Conservation (phyloP, 1,140 invertebrate genomes). For the Zaprionus camerounensis region DNA sequence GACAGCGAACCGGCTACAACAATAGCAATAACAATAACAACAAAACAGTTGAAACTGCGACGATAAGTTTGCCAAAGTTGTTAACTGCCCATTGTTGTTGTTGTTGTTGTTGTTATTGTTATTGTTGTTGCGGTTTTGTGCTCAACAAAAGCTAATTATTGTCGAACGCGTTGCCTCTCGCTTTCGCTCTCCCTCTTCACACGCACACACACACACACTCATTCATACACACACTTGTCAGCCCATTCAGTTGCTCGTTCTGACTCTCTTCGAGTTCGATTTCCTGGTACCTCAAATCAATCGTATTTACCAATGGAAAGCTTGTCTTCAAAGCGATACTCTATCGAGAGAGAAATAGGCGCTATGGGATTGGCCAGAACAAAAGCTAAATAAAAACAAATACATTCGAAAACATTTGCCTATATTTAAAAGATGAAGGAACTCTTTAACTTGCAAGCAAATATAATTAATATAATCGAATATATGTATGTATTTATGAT, state of each 20-base stretch:
- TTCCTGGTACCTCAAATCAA: constrained; percentile 49
- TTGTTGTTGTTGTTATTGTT: constrained; percentile 9
- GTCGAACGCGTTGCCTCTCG: constrained; percentile 18
- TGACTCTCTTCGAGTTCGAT: constrained; percentile 42
- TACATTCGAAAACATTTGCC: no score
- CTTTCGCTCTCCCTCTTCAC: constrained; percentile 4
- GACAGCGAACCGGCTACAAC: constrained; percentile 43
- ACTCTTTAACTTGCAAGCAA: no score
- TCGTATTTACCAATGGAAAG: constrained; percentile 46
- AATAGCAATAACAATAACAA: constrained; percentile 27
- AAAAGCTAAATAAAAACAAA: not conserved
- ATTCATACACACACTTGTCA: not conserved
- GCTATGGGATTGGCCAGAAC: not conserved
- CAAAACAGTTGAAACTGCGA: constrained; percentile 28
- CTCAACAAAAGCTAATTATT: constrained; percentile 57
- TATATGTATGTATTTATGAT: no score
- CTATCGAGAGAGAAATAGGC: not conserved
- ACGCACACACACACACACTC: not conserved
- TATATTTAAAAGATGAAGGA: no score
- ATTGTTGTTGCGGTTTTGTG: constrained; percentile 31
- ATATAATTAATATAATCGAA: no score
- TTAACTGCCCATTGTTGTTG: constrained; percentile 40
- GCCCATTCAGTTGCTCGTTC: not conserved
- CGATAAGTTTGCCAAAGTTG: constrained; percentile 54
- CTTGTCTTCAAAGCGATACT: constrained; percentile 31